A percentile compares a stretch with the other conserved stretches of the same genome.
Evolutionary conservation across 2,113 vertebrate species (phyloP).

Genomic region (Antechinus flavipes): DNA sequence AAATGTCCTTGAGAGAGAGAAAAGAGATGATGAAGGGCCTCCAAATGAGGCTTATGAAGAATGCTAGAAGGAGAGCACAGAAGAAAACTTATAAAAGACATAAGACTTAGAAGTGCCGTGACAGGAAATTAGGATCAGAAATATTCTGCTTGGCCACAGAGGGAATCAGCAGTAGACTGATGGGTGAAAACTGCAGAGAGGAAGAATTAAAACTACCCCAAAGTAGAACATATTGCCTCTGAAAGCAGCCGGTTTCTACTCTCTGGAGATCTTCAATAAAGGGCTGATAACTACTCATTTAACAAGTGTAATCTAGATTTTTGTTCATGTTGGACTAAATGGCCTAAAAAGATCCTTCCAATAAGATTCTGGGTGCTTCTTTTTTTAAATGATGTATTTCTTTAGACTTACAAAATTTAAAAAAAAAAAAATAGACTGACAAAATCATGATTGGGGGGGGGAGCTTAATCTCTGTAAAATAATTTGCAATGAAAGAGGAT

Average conservation of each 20-base stretch:
- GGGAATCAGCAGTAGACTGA: background rate
- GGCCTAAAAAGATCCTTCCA: background rate
- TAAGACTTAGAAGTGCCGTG: background rate
- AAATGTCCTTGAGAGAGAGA: background rate
- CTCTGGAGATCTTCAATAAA: background rate
- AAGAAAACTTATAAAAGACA: background rate
- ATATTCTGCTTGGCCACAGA: background rate
- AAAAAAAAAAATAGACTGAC: background rate
- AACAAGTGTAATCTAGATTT: background rate
- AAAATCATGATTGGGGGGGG: background rate
- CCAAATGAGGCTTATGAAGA: background rate
- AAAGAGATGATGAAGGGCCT: background rate
- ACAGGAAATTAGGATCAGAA: background rate
- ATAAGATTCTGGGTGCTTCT: background rate
- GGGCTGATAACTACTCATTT: background rate
- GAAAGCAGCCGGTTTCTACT: background rate
- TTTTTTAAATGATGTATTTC: background rate
- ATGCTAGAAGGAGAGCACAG: background rate
- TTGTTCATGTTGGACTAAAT: background rate
- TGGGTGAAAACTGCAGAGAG: background rate
- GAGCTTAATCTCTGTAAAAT: background rate
- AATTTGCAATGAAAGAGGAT: background rate
- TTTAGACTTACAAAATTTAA: conserved; percentile 18
- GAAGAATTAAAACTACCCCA: background rate
- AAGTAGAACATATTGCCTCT: background rate